phyloP scores from a whole-genome alignment of 1,140 invertebrate species.

The Lasioglossum baleicum region DNA sequence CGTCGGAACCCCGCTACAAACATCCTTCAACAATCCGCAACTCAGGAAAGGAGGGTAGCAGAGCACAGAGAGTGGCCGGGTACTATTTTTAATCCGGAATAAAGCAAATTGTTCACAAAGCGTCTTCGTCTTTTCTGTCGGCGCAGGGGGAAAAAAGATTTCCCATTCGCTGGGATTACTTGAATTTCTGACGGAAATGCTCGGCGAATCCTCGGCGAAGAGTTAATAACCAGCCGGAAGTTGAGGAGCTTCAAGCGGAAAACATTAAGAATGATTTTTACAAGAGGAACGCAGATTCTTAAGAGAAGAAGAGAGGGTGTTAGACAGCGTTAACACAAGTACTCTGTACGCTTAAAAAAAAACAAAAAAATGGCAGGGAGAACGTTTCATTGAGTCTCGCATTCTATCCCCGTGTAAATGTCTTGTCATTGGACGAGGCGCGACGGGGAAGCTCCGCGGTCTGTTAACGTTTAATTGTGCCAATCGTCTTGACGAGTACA shows the following conservation, averaged over 20 bases:
- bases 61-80: background rate
- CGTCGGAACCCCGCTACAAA: background rate
- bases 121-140: background rate
- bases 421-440: background rate
- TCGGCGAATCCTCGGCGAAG: background rate
- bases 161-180: background rate
- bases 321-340: background rate
- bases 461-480: slow-evolving; percentile 17
- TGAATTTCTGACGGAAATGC: background rate
- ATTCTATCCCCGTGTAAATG: too few species aligned
- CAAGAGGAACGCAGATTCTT: background rate
- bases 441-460: background rate
- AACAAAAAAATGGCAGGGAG: too few species aligned
- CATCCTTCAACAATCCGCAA: background rate
- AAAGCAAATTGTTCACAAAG: background rate
- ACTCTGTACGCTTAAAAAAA: too few species aligned
- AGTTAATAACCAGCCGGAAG: slow-evolving; percentile 1
- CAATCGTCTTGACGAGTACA: slow-evolving; percentile 21
- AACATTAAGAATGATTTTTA: slow-evolving; percentile 1
- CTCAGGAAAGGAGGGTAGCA: background rate
- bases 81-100: background rate
- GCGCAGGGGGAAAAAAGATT: background rate
- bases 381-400: too few species aligned
- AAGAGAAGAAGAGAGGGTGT: too few species aligned
- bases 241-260: background rate